phyloP scores from a whole-genome alignment of 2,797 vertebrate species.

The Helostoma temminkii region DNA sequence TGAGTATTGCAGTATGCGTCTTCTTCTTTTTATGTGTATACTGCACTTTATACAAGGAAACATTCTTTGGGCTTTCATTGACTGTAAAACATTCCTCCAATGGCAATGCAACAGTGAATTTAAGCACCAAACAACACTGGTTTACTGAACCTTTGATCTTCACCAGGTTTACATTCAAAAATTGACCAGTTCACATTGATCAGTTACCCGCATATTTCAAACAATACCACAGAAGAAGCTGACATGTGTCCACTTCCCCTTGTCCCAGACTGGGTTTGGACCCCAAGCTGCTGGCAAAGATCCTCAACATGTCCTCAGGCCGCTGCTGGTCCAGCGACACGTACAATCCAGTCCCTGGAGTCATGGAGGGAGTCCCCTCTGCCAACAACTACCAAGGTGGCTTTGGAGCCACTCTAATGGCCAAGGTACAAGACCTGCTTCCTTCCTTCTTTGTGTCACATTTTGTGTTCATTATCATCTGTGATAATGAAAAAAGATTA shows the following conservation, averaged over 20 bases:
- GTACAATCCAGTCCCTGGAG: constrained; percentile 93
- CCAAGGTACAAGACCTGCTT: constrained; percentile 84
- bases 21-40: background rate
- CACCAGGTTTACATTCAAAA: background rate
- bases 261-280: constrained; percentile 93
- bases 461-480: background rate
- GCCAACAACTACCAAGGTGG: constrained; percentile 97
- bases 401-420: constrained; percentile 94
- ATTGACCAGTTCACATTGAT: background rate
- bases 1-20: background rate
- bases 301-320: constrained; percentile 96
- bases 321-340: constrained; percentile 96
- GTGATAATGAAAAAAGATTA: too few relatives aligned
- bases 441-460: background rate
- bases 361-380: constrained; percentile 95
- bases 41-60: background rate
- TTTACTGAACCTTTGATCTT: background rate
- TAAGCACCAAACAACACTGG: background rate
- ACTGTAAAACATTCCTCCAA: background rate
- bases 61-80: background rate
- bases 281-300: constrained; percentile 92
- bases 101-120: background rate
- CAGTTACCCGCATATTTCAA: background rate
- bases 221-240: background rate
- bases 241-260: constrained; percentile 75